These are phyloP conservation scores for Busseola fusca DNA, from an alignment of 2,888 invertebrate genomes.

Conservation along the genomic window DNA sequence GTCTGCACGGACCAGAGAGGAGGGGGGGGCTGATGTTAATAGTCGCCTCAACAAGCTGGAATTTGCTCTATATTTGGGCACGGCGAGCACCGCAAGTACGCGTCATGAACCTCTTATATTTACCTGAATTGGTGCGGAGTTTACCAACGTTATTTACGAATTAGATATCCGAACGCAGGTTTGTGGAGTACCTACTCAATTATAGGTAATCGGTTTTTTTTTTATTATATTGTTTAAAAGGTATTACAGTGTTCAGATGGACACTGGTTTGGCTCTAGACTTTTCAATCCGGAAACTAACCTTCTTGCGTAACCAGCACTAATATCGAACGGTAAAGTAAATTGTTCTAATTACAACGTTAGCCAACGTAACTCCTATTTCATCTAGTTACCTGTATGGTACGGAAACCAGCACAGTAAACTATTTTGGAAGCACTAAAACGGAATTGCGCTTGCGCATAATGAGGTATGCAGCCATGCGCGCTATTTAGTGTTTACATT, in stretches of 20 bases:
- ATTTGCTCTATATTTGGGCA: constrained; percentile 76
- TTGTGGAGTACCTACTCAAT: neutral
- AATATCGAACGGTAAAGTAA: neutral
- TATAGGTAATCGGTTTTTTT: neutral
- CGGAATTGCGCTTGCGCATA: constrained; percentile 54
- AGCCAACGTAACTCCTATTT: constrained; percentile 5
- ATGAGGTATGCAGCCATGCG: constrained; percentile 51
- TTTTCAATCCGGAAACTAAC: neutral
- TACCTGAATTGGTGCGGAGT: constrained; percentile 40
- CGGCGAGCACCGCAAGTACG: constrained; percentile 49
- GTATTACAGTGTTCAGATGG: no score
- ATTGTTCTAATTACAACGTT: neutral
- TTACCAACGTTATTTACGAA: constrained; percentile 14
- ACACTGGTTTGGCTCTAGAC: neutral
- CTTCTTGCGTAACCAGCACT: neutral
- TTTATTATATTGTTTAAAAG: neutral
- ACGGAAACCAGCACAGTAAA: constrained; percentile 58
- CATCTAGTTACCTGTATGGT: constrained; percentile 43
- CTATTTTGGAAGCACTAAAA: constrained; percentile 65
- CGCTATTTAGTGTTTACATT: constrained; percentile 65
- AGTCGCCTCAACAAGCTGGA: constrained; percentile 64
- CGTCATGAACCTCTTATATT: constrained; percentile 45
- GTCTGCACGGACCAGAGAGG: constrained; percentile 40
- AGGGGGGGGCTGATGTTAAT: constrained; percentile 55
- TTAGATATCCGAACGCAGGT: neutral